phyloP scores from a whole-genome alignment of 2,797 vertebrate species.

The Prunella strophiata region DNA sequence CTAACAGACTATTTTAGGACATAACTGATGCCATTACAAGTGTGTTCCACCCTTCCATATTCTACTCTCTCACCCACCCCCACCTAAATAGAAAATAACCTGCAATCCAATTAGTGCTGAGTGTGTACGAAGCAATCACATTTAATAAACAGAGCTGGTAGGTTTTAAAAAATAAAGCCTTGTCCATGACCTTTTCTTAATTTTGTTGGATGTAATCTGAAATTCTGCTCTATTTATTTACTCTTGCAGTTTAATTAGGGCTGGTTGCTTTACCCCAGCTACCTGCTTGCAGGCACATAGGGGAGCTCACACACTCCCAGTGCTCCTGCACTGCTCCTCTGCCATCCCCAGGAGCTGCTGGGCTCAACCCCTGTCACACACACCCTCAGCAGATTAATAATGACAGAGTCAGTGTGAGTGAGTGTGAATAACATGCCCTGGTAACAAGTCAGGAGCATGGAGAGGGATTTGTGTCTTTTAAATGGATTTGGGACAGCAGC shows the following conservation, averaged over 20 bases:
- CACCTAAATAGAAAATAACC: not conserved
- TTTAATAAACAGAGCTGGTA: slow-evolving; percentile 67
- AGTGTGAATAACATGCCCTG: not conserved
- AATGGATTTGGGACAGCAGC: not conserved
- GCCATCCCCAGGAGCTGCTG: not conserved
- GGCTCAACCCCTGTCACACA: not conserved
- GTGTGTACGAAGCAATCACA: slow-evolving; percentile 48
- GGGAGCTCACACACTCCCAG: accelerated
- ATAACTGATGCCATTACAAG: not conserved
- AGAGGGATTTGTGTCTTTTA: slow-evolving; percentile 2
- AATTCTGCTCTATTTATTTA: slow-evolving; percentile 72
- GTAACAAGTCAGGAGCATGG: not conserved
- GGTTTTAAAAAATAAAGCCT: slow-evolving; percentile 52
- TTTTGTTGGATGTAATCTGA: slow-evolving; percentile 58
- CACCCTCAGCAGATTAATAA: not conserved
- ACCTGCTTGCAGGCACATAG: not conserved
- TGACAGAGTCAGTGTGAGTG: not conserved
- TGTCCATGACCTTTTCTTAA: slow-evolving; percentile 60
- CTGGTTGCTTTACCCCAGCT: not conserved
- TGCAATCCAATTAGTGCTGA: slow-evolving; percentile 62
- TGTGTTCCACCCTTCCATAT: not conserved
- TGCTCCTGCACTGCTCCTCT: not conserved
- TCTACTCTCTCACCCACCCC: not conserved
- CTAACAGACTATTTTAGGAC: slow-evolving; percentile 27
- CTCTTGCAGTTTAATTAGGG: slow-evolving; percentile 63